These are phyloP conservation scores for Orthosia incerta DNA, from an alignment of 2,888 invertebrate genomes.

Conservation along the genomic window DNA sequence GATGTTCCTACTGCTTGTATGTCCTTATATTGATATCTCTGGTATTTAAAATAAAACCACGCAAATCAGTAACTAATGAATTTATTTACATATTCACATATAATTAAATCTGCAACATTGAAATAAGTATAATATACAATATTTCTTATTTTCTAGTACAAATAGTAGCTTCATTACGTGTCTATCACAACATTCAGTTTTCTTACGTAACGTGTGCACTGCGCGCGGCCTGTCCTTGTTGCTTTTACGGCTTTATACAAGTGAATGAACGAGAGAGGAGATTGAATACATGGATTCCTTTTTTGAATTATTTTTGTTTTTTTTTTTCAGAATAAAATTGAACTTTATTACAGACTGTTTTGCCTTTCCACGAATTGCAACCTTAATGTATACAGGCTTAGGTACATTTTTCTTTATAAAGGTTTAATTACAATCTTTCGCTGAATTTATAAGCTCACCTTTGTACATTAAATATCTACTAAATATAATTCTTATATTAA, in stretches of 20 bases:
- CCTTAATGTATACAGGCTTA: conserved; percentile 8
- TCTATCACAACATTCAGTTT: conserved; percentile 91
- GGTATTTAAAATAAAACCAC: conserved; percentile 67
- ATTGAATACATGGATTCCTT: not conserved
- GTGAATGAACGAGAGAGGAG: conserved; percentile 28
- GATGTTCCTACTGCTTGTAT: not conserved
- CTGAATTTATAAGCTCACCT: conserved; percentile 55
- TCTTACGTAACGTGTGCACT: conserved; percentile 72
- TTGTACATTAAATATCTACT: conserved; percentile 52
- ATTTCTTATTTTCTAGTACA: conserved; percentile 80
- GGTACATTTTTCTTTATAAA: conserved; percentile 26
- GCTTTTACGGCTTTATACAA: conserved; percentile 48
- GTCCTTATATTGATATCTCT: not conserved
- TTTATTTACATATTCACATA: conserved; percentile 91
- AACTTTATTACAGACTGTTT: not conserved
- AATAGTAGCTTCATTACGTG: conserved; percentile 78
- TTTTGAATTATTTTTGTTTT: not conserved
- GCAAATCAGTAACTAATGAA: conserved; percentile 83
- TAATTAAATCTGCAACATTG: conserved; percentile 86
- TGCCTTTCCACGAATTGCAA: not conserved
- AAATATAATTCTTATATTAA: conserved; percentile 36
- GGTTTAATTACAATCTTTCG: conserved; percentile 29
- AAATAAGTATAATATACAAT: conserved; percentile 80
- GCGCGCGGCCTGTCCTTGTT: conserved; percentile 59
- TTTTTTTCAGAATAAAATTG: not conserved